Conservation (phyloP, 2,888 invertebrate genomes). For the Himalopsyche japonica region DNA sequence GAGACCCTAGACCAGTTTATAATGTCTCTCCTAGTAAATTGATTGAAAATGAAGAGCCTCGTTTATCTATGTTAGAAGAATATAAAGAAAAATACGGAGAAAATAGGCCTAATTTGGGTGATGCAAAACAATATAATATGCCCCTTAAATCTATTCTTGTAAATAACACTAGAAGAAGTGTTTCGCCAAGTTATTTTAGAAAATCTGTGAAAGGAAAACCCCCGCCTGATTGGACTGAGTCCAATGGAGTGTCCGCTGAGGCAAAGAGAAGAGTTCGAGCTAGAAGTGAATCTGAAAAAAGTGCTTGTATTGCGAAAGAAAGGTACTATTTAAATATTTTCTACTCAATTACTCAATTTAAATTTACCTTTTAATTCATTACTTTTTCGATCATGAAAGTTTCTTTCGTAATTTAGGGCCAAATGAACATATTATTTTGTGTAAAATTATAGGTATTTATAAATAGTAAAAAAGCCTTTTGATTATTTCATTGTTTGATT, state of each 20-base stretch:
- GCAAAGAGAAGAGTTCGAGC: slow-evolving; percentile 56
- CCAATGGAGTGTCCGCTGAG: slow-evolving; percentile 43
- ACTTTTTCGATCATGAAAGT: no score
- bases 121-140: slow-evolving; percentile 19
- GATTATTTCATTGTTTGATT: no score
- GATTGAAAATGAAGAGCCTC: slow-evolving; percentile 38
- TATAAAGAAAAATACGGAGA: slow-evolving; percentile 23
- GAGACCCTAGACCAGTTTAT: background rate
- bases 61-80: slow-evolving; percentile 26
- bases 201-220: slow-evolving; percentile 28
- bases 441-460: no score
- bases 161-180: slow-evolving; percentile 36
- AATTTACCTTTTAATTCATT: no score
- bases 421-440: no score
- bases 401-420: no score
- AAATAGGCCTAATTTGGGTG: slow-evolving; percentile 20
- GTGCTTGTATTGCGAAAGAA: slow-evolving; percentile 9
- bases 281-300: slow-evolving; percentile 58
- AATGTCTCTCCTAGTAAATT: slow-evolving; percentile 20
- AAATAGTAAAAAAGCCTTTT: no score
- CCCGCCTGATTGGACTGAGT: slow-evolving; percentile 25
- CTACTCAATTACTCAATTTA: no score
- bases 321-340: background rate
- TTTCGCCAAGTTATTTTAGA: slow-evolving; percentile 36
- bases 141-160: slow-evolving; percentile 33